Conservation (phyloP, 2,888 invertebrate species). For the Heliconius aoede region DNA sequence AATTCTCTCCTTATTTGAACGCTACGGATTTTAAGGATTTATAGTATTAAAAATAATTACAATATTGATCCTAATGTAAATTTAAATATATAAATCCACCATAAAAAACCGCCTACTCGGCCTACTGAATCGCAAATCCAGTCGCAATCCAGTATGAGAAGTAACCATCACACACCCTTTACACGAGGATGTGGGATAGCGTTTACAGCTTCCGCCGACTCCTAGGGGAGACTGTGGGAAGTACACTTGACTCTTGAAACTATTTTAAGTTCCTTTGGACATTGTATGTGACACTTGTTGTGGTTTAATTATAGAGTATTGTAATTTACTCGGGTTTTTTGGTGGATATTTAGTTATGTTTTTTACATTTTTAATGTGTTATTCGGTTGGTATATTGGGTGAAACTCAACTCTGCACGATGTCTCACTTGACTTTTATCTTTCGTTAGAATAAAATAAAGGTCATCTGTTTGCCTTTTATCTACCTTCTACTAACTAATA, state of each 20-base stretch:
- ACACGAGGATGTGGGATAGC: slow-evolving; percentile 41
- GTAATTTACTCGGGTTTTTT: neutral
- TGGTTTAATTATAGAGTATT: neutral
- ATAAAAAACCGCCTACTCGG: neutral
- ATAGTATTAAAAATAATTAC: neutral
- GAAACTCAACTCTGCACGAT: too few relatives aligned
- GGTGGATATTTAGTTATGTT: neutral
- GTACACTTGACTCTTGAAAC: slow-evolving; percentile 15
- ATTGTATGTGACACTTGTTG: neutral
- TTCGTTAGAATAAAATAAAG: too few relatives aligned
- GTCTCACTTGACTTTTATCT: too few relatives aligned
- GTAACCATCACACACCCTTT: slow-evolving; percentile 28
- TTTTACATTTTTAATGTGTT: too few relatives aligned
- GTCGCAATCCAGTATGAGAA: slow-evolving; percentile 30
- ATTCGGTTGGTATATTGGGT: too few relatives aligned
- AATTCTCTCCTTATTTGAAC: too few relatives aligned
- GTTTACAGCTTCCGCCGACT: slow-evolving; percentile 22
- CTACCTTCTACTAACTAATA: too few relatives aligned
- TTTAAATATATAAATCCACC: neutral
- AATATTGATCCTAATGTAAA: too few relatives aligned
- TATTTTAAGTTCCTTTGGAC: slow-evolving; percentile 22
- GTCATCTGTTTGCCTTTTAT: too few relatives aligned
- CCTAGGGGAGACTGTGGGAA: slow-evolving; percentile 29
- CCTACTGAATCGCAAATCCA: neutral
- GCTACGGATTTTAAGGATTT: neutral